These are phyloP conservation scores for Tortrix viridana DNA, from an alignment of 2,888 invertebrate species.

Conservation along the genomic window DNA sequence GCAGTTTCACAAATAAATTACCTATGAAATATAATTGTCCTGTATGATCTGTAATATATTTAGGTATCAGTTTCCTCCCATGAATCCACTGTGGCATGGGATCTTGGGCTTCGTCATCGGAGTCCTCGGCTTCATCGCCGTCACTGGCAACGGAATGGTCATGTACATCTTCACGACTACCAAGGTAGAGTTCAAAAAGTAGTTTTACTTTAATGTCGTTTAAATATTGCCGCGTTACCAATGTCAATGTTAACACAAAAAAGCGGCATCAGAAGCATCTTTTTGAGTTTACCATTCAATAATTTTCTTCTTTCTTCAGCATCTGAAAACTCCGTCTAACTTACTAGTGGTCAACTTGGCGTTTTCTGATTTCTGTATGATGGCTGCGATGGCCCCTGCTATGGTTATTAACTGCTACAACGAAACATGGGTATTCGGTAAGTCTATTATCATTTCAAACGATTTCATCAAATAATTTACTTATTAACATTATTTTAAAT, in stretches of 20 bases:
- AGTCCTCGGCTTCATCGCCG: slow-evolving; percentile 84
- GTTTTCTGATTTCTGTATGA: slow-evolving; percentile 92
- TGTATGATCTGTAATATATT: slow-evolving; percentile 38
- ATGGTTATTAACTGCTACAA: slow-evolving; percentile 90
- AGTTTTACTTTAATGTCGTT: too few species aligned
- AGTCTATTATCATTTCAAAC: slow-evolving; percentile 37
- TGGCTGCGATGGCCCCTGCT: slow-evolving; percentile 88
- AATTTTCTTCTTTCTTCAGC: slow-evolving; percentile 40
- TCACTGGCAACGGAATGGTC: slow-evolving; percentile 85
- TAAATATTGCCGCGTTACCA: too few species aligned
- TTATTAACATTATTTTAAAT: neutral
- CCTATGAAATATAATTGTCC: neutral
- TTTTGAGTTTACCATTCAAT: neutral
- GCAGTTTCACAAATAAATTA: too few species aligned
- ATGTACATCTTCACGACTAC: slow-evolving; percentile 86
- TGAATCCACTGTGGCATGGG: slow-evolving; percentile 91
- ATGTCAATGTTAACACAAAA: too few species aligned
- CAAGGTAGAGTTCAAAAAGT: slow-evolving; percentile 57
- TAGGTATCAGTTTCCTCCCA: slow-evolving; percentile 90
- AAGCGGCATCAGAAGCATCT: too few species aligned
- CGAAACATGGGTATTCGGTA: slow-evolving; percentile 84
- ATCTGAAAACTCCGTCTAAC: slow-evolving; percentile 91
- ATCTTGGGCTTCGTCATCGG: slow-evolving; percentile 88
- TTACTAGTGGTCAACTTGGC: slow-evolving; percentile 92
- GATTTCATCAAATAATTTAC: neutral